Evolutionary conservation across 2,113 vertebrate genomes (phyloP).

Genomic region (Dromaius novaehollandiae): DNA sequence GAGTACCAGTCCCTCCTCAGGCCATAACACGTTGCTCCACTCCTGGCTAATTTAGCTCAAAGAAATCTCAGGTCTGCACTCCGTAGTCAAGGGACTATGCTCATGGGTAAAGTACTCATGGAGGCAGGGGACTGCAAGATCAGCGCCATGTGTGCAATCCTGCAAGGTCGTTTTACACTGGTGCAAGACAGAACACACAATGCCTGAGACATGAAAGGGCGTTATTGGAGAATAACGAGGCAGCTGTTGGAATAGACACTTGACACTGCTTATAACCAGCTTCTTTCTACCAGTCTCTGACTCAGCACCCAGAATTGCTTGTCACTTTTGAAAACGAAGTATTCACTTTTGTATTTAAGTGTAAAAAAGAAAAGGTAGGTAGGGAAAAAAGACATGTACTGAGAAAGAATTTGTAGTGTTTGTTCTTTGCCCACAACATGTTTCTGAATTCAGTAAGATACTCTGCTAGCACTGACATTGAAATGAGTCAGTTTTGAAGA

Average conservation of each 20-base stretch:
- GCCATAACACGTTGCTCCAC: not conserved
- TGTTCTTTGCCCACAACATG: not conserved
- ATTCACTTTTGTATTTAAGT: constrained; percentile 2
- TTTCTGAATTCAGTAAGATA: constrained; percentile 37
- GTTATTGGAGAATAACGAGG: not conserved
- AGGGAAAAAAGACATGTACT: not conserved
- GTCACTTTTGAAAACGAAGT: not conserved
- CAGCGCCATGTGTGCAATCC: not conserved
- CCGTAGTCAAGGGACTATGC: not conserved
- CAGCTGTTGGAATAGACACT: not conserved
- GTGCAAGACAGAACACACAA: not conserved
- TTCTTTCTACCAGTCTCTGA: not conserved
- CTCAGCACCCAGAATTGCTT: not conserved
- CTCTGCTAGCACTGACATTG: not conserved
- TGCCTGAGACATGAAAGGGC: not conserved
- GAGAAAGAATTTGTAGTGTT: not conserved
- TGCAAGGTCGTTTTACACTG: not conserved
- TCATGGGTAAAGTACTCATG: not conserved
- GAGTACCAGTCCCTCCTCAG: not conserved
- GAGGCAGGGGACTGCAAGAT: not conserved
- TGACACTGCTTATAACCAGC: not conserved
- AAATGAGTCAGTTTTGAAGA: constrained; percentile 17
- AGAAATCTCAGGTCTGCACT: not conserved
- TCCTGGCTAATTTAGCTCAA: fast-evolving
- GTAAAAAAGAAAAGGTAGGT: not conserved